phyloP scores from a whole-genome alignment of 2,113 vertebrate species.

The Labrus mixtus region DNA sequence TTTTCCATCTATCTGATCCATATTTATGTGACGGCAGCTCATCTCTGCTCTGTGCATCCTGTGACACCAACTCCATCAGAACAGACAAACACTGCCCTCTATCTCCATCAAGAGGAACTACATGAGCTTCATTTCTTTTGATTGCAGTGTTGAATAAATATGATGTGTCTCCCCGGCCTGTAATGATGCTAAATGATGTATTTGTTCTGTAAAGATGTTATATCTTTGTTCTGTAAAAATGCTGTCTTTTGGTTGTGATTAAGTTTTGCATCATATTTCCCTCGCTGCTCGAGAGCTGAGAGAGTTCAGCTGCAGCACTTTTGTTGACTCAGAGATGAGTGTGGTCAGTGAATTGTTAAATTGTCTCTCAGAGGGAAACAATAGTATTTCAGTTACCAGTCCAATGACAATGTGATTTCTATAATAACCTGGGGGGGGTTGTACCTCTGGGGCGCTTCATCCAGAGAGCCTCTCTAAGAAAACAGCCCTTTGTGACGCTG shows the following conservation, averaged over 20 bases:
- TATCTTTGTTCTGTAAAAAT: conserved; percentile 17
- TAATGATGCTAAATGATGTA: not conserved
- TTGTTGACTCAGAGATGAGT: conserved; percentile 36
- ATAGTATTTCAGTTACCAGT: conserved; percentile 52
- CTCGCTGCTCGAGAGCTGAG: conserved; percentile 14
- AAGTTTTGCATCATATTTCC: conserved; percentile 5
- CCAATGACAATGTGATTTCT: conserved; percentile 62
- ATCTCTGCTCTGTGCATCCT: not conserved
- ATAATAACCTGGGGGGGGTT: conserved; percentile 22
- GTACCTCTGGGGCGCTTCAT: conserved; percentile 14
- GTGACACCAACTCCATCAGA: conserved; percentile 1
- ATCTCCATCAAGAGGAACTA: conserved; percentile 48
- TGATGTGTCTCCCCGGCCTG: conserved; percentile 1
- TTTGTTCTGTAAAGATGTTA: not conserved
- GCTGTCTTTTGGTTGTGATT: too few relatives aligned
- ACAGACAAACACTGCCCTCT: conserved; percentile 82
- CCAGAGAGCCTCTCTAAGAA: conserved; percentile 37
- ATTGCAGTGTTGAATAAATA: conserved; percentile 1
- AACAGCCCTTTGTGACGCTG: conserved; percentile 59
- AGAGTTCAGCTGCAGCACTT: conserved; percentile 2
- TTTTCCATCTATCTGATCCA: too few relatives aligned
- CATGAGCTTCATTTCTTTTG: not conserved
- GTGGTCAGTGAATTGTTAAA: conserved; percentile 57
- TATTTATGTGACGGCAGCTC: not conserved
- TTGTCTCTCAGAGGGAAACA: conserved; percentile 49